A percentile compares a stretch with the other conserved stretches of the same genome.
phyloP scores from a whole-genome alignment of 2,113 vertebrate species.

The Mobula hypostoma region DNA sequence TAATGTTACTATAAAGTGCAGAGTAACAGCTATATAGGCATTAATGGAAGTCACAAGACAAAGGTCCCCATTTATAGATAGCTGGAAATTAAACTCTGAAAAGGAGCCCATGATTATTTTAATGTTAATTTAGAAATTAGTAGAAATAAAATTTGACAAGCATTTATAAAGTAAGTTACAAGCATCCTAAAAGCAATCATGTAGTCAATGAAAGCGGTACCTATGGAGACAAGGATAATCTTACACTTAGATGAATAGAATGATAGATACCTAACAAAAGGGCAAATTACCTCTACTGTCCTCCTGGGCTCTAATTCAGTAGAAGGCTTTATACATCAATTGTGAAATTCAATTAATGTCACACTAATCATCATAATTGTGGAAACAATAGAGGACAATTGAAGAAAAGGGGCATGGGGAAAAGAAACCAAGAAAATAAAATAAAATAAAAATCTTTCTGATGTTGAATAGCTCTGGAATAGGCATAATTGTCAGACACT shows the following conservation, averaged over 20 bases:
- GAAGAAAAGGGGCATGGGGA: background rate
- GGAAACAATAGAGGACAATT: background rate
- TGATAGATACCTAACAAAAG: background rate
- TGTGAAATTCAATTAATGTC: background rate
- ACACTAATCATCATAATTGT: background rate
- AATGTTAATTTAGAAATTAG: background rate
- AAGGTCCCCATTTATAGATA: background rate
- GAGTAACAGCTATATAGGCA: background rate
- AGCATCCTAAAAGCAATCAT: background rate
- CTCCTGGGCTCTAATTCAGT: background rate
- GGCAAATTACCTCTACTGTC: background rate
- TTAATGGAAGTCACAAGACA: background rate
- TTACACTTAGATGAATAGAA: background rate
- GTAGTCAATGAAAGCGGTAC: background rate
- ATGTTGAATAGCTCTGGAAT: background rate
- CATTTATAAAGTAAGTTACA: background rate
- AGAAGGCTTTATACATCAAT: background rate
- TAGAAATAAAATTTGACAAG: background rate
- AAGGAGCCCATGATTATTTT: background rate
- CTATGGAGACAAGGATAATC: background rate
- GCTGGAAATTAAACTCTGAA: background rate
- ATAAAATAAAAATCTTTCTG: background rate
- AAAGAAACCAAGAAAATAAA: background rate
- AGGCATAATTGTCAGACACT: background rate
- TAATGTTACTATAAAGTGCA: too few species aligned